phyloP scores from a whole-genome alignment of 2,888 invertebrate genomes.

The Ennomos fuscantarius region DNA sequence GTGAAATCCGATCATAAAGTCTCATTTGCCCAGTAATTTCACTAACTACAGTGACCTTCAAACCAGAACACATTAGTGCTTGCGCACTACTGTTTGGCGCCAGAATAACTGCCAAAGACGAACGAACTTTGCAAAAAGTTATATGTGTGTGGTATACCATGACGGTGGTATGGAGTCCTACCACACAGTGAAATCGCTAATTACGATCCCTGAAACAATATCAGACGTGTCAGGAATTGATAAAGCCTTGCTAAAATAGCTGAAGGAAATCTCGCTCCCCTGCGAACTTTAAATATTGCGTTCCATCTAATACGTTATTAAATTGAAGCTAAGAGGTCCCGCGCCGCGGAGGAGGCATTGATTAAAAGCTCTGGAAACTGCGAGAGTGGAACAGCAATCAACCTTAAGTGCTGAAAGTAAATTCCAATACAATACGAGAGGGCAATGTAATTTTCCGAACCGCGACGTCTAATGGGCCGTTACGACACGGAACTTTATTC shows the following conservation, averaged over 20 bases:
- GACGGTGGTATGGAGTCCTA: too few species aligned
- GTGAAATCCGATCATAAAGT: too few species aligned
- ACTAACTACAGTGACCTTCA: too few species aligned
- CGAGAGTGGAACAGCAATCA: constrained; percentile 47
- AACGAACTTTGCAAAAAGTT: too few species aligned
- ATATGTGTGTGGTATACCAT: too few species aligned
- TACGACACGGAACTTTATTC: constrained; percentile 63
- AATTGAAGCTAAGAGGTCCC: constrained; percentile 63
- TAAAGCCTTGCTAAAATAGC: constrained; percentile 29
- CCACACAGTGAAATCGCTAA: too few species aligned
- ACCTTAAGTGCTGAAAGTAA: constrained; percentile 53
- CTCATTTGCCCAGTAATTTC: too few species aligned
- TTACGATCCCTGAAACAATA: constrained; percentile 32
- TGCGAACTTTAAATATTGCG: constrained; percentile 52
- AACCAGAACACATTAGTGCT: too few species aligned
- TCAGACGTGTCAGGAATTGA: constrained; percentile 29
- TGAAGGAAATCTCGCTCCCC: constrained; percentile 26
- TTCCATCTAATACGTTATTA: constrained; percentile 61
- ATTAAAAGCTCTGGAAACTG: constrained; percentile 60
- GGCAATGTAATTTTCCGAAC: constrained; percentile 62
- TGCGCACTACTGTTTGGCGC: too few species aligned
- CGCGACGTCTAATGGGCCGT: constrained; percentile 64
- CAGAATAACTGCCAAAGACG: too few species aligned
- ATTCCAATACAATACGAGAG: constrained; percentile 65
- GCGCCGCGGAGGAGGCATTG: constrained; percentile 54